These are phyloP conservation scores for Brachynemurus nebulosus DNA, from an alignment of 2,888 invertebrate species.

Conservation along the genomic window DNA sequence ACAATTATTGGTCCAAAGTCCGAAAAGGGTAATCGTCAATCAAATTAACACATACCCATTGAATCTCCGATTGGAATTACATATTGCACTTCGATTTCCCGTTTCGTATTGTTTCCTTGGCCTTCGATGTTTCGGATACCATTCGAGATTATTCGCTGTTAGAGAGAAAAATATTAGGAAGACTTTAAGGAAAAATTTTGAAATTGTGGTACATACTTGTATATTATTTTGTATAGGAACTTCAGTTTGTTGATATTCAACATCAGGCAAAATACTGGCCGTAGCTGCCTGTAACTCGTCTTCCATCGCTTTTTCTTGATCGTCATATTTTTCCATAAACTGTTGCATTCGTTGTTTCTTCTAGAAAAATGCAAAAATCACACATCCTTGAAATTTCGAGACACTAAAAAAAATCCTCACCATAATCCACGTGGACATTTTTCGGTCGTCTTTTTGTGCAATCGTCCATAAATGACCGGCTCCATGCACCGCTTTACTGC, in stretches of 20 bases:
- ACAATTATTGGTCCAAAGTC: neutral
- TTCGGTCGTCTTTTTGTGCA: slow-evolving; percentile 46
- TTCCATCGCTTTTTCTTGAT: slow-evolving; percentile 30
- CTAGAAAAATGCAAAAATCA: slow-evolving; percentile 20
- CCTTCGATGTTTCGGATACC: slow-evolving; percentile 32
- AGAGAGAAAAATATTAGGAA: no score
- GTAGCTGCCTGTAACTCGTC: slow-evolving; percentile 41
- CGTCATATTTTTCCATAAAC: slow-evolving; percentile 30
- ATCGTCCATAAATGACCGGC: slow-evolving; percentile 85
- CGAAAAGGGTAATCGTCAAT: neutral
- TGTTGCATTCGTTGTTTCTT: slow-evolving; percentile 41
- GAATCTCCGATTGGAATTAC: slow-evolving; percentile 13
- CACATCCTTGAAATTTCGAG: neutral
- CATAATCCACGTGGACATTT: slow-evolving; percentile 40
- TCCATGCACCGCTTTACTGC: slow-evolving; percentile 71
- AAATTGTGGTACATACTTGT: slow-evolving; percentile 15
- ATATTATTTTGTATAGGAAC: neutral
- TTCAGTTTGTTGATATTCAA: slow-evolving; percentile 19
- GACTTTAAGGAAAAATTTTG: no score
- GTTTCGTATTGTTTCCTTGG: slow-evolving; percentile 42
- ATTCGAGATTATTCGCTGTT: neutral
- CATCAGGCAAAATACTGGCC: slow-evolving; percentile 33
- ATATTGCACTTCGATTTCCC: slow-evolving; percentile 42
- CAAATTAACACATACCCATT: slow-evolving; percentile 11
- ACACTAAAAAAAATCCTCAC: slow-evolving; percentile 27